Conservation (phyloP, 2,888 invertebrate genomes). For the Amphipoea oculea region DNA sequence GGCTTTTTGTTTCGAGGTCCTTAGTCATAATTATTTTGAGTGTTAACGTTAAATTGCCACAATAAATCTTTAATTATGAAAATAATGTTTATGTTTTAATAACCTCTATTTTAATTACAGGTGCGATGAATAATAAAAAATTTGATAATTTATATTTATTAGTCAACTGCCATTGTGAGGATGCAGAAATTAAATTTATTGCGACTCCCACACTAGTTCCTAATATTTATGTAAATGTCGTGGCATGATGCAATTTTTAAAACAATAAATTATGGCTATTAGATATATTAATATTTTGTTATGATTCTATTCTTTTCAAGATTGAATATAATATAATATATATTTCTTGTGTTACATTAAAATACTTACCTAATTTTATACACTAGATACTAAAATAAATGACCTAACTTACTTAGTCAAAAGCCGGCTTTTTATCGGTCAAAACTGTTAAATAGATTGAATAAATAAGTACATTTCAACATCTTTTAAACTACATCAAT, state of each 20-base stretch:
- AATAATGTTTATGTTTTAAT: slow-evolving; percentile 40
- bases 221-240: slow-evolving; percentile 13
- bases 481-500: background rate
- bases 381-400: too few relatives aligned
- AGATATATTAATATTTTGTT: background rate
- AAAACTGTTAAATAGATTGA: too few relatives aligned
- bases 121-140: slow-evolving; percentile 28
- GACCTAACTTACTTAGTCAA: too few relatives aligned
- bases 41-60: slow-evolving; percentile 50
- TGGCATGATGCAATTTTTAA: slow-evolving; percentile 4
- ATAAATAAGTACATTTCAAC: background rate
- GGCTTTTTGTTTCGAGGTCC: slow-evolving; percentile 56
- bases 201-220: slow-evolving; percentile 22
- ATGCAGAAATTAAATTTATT: slow-evolving; percentile 5
- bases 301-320: background rate
- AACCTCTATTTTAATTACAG: slow-evolving; percentile 50
- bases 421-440: too few relatives aligned
- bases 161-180: slow-evolving; percentile 16
- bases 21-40: slow-evolving; percentile 57
- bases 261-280: background rate
- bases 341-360: too few relatives aligned
- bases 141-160: slow-evolving; percentile 19
- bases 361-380: too few relatives aligned
- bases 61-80: slow-evolving; percentile 56
- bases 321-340: too few relatives aligned